A percentile compares a stretch with the other conserved stretches of the same genome.
phyloP scores from a whole-genome alignment of 2,113 vertebrate species.

The Ptychochromis oligacanthus region DNA sequence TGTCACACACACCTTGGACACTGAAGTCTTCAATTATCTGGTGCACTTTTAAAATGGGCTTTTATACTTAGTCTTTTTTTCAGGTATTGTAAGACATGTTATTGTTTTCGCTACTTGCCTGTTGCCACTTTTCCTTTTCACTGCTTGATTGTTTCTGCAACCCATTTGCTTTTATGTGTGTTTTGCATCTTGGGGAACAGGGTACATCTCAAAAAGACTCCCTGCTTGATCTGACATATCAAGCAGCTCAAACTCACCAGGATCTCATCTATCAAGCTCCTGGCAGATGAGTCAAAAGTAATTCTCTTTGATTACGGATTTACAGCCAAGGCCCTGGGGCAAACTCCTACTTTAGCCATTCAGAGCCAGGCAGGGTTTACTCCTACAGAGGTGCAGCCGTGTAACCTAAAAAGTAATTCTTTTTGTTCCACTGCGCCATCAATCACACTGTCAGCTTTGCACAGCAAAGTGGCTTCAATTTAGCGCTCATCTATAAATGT shows the following conservation, averaged over 20 bases:
- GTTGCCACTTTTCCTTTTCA: neutral
- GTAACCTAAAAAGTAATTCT: slow-evolving; percentile 55
- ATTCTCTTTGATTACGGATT: slow-evolving; percentile 47
- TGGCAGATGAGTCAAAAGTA: slow-evolving; percentile 14
- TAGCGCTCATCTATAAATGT: slow-evolving; percentile 64
- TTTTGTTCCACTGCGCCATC: slow-evolving; percentile 46
- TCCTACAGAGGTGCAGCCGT: slow-evolving; percentile 27
- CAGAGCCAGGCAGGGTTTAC: slow-evolving; percentile 42
- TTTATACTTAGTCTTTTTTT: neutral
- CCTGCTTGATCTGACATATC: neutral
- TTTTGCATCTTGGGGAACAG: neutral
- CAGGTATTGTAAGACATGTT: neutral
- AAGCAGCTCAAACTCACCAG: neutral
- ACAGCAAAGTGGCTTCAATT: slow-evolving; percentile 58
- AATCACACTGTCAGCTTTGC: slow-evolving; percentile 40
- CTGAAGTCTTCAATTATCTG: neutral
- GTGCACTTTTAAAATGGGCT: neutral
- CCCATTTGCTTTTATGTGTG: neutral
- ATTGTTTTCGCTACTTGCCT: neutral
- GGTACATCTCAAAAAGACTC: neutral
- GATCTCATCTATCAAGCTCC: neutral
- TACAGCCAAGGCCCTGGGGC: slow-evolving; percentile 9
- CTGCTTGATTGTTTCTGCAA: neutral
- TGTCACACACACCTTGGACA: neutral
- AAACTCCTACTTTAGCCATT: slow-evolving; percentile 38